Percentiles rank a stretch among this genome's conserved stretches.
These are phyloP conservation scores for Nansenia antarctica DNA, from an alignment of 2,113 vertebrate genomes.

Conservation along the genomic window DNA sequence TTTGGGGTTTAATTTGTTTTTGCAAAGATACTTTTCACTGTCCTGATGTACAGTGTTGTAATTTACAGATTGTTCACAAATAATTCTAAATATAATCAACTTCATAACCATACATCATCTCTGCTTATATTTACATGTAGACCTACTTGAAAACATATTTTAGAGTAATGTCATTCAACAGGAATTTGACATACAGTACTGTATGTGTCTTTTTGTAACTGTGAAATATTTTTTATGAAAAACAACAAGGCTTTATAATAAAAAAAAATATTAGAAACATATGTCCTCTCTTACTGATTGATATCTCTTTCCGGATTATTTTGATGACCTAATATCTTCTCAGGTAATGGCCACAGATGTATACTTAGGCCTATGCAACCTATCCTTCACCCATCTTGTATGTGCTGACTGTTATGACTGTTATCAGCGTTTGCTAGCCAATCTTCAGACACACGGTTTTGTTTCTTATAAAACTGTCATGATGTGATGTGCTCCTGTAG, in stretches of 20 bases:
- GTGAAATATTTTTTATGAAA: constrained; percentile 54
- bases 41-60: constrained; percentile 12
- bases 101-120: constrained; percentile 14
- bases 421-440: no score
- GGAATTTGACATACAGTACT: constrained; percentile 26
- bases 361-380: no score
- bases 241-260: constrained; percentile 63
- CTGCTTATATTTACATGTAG: constrained; percentile 10
- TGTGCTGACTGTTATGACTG: no score
- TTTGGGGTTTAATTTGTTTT: constrained; percentile 44
- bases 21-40: constrained; percentile 41
- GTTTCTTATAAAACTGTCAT: no score
- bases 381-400: no score
- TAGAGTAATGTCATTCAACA: not conserved
- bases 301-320: constrained; percentile 13
- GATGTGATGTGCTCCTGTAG: no score
- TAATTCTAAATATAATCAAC: constrained; percentile 2
- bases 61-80: no score
- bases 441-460: no score
- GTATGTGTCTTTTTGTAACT: constrained; percentile 58
- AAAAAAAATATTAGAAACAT: constrained; percentile 26
- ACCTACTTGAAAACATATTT: constrained; percentile 14
- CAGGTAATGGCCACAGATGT: no score
- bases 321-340: no score
- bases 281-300: not conserved